phyloP scores from a whole-genome alignment of 2,797 vertebrate species.

The Lerista edwardsae region DNA sequence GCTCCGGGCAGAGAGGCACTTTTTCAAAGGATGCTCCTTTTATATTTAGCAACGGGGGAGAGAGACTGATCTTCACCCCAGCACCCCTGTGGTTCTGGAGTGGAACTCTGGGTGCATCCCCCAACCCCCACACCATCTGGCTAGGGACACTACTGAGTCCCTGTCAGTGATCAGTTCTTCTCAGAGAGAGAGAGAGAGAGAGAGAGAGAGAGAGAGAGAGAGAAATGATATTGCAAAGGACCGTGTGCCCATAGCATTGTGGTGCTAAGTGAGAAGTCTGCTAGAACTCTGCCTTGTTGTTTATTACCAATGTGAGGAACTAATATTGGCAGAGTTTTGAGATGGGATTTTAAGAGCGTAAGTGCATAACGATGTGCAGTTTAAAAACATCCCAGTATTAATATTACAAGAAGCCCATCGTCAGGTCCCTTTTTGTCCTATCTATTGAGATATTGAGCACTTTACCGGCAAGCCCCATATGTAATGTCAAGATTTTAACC shows the following conservation, averaged over 20 bases:
- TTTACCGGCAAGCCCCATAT: constrained; percentile 38
- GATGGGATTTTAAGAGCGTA: constrained; percentile 6
- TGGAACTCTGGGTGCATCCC: too few species aligned
- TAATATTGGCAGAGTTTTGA: neutral
- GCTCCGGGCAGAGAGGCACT: neutral
- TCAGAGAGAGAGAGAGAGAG: constrained; percentile 46
- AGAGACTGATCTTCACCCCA: too few species aligned
- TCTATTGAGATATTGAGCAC: constrained; percentile 22
- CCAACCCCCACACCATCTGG: too few species aligned
- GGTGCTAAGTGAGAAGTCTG: constrained; percentile 33
- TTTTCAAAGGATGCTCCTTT: too few species aligned
- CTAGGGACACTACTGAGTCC: neutral
- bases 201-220: constrained; percentile 53
- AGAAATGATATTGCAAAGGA: constrained; percentile 58
- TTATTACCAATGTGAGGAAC: constrained; percentile 5
- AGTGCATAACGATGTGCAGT: constrained; percentile 29
- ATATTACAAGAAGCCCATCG: constrained; percentile 25
- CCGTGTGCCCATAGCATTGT: constrained; percentile 44
- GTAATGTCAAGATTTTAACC: constrained; percentile 43
- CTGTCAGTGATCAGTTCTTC: constrained; percentile 39
- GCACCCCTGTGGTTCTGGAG: too few species aligned
- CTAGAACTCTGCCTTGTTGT: constrained; percentile 30
- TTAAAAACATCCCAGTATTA: constrained; percentile 5
- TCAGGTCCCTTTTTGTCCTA: constrained; percentile 20
- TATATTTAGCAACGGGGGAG: too few species aligned